Evolutionary conservation across 1,140 invertebrate species (phyloP), one percentile per base, ranked within the genome.

Genomic region (Laodelphax striatellus): DNA sequence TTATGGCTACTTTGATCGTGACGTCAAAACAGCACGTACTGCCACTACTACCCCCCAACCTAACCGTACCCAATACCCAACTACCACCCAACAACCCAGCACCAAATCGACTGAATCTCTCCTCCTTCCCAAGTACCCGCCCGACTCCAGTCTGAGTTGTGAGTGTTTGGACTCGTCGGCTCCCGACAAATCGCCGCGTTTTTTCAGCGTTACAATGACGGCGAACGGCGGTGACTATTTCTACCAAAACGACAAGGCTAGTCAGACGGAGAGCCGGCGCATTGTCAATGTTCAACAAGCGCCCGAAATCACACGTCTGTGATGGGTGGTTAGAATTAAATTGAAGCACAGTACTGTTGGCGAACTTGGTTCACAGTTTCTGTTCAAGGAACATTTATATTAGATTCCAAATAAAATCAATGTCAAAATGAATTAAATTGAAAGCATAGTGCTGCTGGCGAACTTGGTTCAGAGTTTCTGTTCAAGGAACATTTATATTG

Each of bases 71-170:
- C 63, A 59, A 52, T 62, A 59, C 54, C 24, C 61, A 62, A 53
- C 63, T n/a, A n/a, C n/a, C n/a, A n/a, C n/a, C n/a, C n/a, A n/a
- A n/a, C n/a, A n/a, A 64, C 68, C 71, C 76, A 67, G 77, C 82
- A 87, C 83, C 2, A 90, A 90, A 71, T 90, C 87, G 2, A 88
- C 86, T 0, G 87, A 90, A 69, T 87, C 83, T 67, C 72, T 90
- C 13, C 72, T 90, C 14, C 78, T 83, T 5, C 77, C 81, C 1
- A 80, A 82, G 64, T 80, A 77, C 43, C 76, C 75, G 31, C 82
- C 81, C 0, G 82, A 86, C 64, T 81, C 79, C 0, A 80, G 80
- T 63, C 64, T 82, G 0, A 83, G 83, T 34, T 86, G 83, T 67
- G 84, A 87, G 52, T 86, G 83, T 66, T 71, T 81, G 6, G 82